A percentile compares a stretch with the other conserved stretches of the same genome.
Evolutionary conservation across 2,888 invertebrate genomes (phyloP).

Genomic region (Oconnorella tubifera): DNA sequence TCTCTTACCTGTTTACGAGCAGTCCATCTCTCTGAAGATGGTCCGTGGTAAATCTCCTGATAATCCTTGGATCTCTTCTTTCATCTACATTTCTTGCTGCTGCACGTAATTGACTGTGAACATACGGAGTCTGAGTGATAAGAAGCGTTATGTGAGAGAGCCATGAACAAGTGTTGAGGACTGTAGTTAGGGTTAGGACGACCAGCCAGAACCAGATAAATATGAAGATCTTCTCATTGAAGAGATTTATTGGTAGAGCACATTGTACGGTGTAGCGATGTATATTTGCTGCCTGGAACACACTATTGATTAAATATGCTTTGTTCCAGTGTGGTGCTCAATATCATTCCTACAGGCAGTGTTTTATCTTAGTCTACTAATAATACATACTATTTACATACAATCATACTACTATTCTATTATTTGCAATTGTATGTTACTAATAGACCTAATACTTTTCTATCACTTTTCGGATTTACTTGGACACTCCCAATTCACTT

Average conservation of each 20-base stretch:
- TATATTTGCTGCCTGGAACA: constrained; percentile 12
- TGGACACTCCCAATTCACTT: too few relatives aligned
- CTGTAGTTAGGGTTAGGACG: constrained; percentile 35
- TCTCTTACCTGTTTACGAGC: constrained; percentile 21
- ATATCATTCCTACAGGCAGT: too few relatives aligned
- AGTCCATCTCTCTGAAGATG: constrained; percentile 32
- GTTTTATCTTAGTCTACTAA: too few relatives aligned
- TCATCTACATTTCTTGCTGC: constrained; percentile 1
- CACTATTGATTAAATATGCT: too few relatives aligned
- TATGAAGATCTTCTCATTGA: constrained; percentile 37
- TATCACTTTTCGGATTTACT: too few relatives aligned
- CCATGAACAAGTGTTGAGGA: constrained; percentile 24
- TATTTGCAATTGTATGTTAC: too few relatives aligned
- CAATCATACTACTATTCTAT: neutral
- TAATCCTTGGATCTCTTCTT: constrained; percentile 17
- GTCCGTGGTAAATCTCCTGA: constrained; percentile 25
- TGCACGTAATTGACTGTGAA: constrained; percentile 23
- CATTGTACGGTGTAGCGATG: constrained; percentile 31
- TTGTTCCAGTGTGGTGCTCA: too few relatives aligned
- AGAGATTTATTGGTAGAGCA: constrained; percentile 25
- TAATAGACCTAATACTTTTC: too few relatives aligned
- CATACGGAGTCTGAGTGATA: constrained; percentile 20
- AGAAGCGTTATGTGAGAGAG: constrained; percentile 9
- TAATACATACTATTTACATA: too few relatives aligned
- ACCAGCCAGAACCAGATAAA: constrained; percentile 60